Evolutionary conservation across 2,888 invertebrate genomes (phyloP).

Genomic region (Hetaerina titia): DNA sequence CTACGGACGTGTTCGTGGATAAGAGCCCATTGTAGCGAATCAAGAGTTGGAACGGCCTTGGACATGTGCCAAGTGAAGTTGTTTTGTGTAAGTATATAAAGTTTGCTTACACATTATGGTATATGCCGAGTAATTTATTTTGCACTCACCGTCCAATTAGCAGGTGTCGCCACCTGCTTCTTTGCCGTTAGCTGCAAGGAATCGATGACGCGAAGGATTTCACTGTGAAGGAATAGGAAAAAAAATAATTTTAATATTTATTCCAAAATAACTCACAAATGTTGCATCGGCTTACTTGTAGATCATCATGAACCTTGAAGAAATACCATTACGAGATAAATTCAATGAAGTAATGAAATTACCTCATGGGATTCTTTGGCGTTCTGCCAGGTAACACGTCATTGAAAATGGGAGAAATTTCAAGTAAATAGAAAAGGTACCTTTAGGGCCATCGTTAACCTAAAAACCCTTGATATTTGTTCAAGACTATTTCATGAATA

Average conservation of each 20-base stretch:
- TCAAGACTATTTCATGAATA: too few species aligned
- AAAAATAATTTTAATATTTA: background rate
- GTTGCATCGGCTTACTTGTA: too few species aligned
- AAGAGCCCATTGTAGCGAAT: conserved; percentile 47
- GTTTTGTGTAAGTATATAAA: background rate
- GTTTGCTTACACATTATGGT: background rate
- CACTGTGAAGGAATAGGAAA: conserved; percentile 80
- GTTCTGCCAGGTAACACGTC: too few species aligned
- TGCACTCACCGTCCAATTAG: conserved; percentile 87
- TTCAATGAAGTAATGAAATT: too few species aligned
- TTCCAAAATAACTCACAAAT: too few species aligned
- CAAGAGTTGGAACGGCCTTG: background rate
- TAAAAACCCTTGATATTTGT: too few species aligned
- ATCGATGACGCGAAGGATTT: conserved; percentile 90
- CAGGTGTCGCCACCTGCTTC: conserved; percentile 90
- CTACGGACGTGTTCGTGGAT: background rate
- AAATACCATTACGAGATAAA: too few species aligned
- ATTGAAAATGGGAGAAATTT: too few species aligned
- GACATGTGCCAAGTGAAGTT: conserved; percentile 40
- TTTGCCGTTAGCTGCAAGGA: conserved; percentile 88
- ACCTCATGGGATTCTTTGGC: too few species aligned
- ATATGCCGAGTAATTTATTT: background rate
- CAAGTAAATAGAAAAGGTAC: too few species aligned
- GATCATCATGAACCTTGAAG: too few species aligned
- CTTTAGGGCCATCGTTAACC: too few species aligned